Evolutionary conservation across 2,113 vertebrate genomes (phyloP).

Genomic region (Otolemur garnettii): DNA sequence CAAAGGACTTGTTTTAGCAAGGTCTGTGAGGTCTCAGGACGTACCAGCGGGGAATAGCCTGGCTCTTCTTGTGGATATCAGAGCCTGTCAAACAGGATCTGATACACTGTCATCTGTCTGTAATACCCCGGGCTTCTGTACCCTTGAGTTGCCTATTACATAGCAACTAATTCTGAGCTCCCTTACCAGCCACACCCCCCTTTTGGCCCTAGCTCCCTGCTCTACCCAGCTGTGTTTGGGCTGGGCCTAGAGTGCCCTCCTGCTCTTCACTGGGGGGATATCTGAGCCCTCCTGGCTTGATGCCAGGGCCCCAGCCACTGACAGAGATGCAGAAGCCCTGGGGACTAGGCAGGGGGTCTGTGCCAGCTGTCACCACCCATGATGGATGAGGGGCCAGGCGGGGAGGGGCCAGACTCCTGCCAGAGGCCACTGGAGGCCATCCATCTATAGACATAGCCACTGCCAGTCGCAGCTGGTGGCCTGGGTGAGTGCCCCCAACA

Average conservation of each 20-base stretch:
- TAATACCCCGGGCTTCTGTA: neutral
- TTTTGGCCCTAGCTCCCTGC: neutral
- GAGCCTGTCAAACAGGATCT: neutral
- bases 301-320: conserved; percentile 1
- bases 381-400: conserved; percentile 64
- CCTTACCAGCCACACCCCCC: neutral
- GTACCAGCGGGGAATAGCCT: too few relatives aligned
- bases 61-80: neutral
- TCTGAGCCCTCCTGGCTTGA: conserved; percentile 24
- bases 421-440: too few relatives aligned
- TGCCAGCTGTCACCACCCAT: conserved; percentile 66
- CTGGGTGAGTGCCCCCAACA: neutral
- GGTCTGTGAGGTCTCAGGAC: rapidly evolving
- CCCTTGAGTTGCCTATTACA: neutral
- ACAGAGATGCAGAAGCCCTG: neutral
- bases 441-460: neutral
- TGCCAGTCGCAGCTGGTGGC: conserved; percentile 22
- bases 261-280: neutral
- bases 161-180: neutral
- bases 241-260: conserved; percentile 20
- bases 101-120: neutral
- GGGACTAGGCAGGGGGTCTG: conserved; percentile 18
- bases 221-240: conserved; percentile 61
- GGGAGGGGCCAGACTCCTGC: neutral
- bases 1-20: neutral